Evolutionary conservation across 1,140 invertebrate genomes (phyloP), one percentile per base, ranked within the genome.

Genomic region (Teleogryllus occipitalis): DNA sequence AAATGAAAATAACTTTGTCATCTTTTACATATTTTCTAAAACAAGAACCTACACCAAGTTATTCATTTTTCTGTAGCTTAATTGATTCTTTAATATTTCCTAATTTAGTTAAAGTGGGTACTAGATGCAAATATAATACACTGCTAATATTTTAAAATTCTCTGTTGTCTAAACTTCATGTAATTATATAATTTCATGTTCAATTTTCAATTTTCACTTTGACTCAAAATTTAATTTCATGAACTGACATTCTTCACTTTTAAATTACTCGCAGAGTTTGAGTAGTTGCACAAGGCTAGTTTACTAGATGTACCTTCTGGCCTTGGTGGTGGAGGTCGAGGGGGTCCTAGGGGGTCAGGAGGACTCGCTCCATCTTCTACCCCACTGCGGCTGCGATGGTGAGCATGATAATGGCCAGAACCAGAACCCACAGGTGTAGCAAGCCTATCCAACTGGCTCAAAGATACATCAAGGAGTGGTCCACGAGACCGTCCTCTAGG

Each of bases 251-350:
- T 73, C 21, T 15, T 73, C 6, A 73, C 27, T 39, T 39, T 39
- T 39, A 39, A 39, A 39, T 39, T 5, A 39, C 72, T 21, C 72
- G 2, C 72, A 74, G 72, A 74, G 18, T 3, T n/a, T 21, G 72
- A 18, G 72, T 18, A 21, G 2, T 74, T 74, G 2, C 72, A 18
- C 4, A 18, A 74, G 18, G 18, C 72, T 18, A 18, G 2, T 18
- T 74, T 39, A 39, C 27, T 39, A 39, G 27, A 39, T 80, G 78
- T 86, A 93, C 93, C 94, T 87, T 94, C 93, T 78, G 91, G 90
- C 83, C 94, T 89, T 4, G 96, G 96, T 4, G 96, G 94, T 8
- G 96, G 95, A n/a, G 96, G 95, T 81, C 94, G 86, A 0, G 95
- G 94, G 7, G 95, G 94, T 83, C 94, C 91, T 46, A 82, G 76